Conservation (phyloP, 2,797 vertebrate genomes). For the Dryobates pubescens region DNA sequence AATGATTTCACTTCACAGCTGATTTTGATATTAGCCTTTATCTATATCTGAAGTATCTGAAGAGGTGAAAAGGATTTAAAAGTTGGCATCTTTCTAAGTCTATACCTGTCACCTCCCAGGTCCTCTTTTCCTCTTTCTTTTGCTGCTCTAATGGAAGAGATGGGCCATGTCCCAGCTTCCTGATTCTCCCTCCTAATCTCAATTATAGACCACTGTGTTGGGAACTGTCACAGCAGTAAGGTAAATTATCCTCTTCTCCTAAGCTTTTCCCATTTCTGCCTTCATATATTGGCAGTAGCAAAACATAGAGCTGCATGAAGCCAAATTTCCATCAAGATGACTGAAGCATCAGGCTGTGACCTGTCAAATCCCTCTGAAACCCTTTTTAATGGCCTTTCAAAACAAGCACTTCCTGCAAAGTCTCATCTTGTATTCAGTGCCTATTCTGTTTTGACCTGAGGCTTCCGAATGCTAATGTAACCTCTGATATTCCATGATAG, state of each 20-base stretch:
- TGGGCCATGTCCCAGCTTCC: neutral
- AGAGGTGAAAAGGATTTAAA: neutral
- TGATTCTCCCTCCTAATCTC: neutral
- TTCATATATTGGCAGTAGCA: neutral
- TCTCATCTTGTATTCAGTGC: neutral
- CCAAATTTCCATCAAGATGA: neutral
- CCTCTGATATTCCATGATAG: neutral
- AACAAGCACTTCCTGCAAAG: neutral
- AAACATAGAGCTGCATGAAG: neutral
- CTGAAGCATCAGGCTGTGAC: neutral
- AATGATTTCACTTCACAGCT: neutral
- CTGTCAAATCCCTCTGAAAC: neutral
- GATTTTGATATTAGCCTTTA: neutral
- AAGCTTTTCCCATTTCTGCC: neutral
- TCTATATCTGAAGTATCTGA: neutral
- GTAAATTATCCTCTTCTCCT: neutral
- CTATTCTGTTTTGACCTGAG: neutral
- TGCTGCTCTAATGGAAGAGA: neutral
- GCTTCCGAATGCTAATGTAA: neutral
- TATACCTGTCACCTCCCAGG: neutral
- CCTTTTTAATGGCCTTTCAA: neutral
- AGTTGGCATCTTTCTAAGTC: neutral
- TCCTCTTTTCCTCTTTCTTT: neutral
- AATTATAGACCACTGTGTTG: neutral
- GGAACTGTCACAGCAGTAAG: neutral